Percentiles rank a stretch among this genome's conserved stretches.
phyloP scores from a whole-genome alignment of 2,113 vertebrate genomes.

The Paramormyrops kingsleyae region DNA sequence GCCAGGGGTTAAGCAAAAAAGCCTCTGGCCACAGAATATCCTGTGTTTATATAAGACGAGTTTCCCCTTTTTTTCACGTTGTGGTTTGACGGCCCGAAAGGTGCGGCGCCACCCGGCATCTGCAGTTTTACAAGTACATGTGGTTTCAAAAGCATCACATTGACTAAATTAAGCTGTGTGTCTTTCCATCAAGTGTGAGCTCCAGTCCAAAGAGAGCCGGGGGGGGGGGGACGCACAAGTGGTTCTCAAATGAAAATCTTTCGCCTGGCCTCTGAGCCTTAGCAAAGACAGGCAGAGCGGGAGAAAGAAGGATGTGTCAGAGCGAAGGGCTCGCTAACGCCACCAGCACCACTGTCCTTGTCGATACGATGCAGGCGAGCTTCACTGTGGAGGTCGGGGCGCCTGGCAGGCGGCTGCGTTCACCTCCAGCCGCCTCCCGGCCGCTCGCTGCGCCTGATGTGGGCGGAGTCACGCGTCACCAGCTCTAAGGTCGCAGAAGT shows the following conservation, averaged over 20 bases:
- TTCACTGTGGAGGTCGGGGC: neutral
- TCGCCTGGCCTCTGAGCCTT: neutral
- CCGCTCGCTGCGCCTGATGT: neutral
- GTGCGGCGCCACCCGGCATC: neutral
- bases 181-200: neutral
- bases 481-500: neutral
- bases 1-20: neutral
- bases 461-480: neutral
- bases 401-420: neutral
- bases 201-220: neutral
- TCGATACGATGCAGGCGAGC: neutral
- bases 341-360: neutral
- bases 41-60: neutral
- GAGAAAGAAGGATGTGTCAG: neutral
- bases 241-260: neutral
- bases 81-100: neutral
- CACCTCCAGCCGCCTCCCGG: neutral
- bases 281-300: neutral
- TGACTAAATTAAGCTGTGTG: slow-evolving; percentile 4
- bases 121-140: neutral
- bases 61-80: neutral
- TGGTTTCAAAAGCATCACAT: neutral
- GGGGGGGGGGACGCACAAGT: neutral
- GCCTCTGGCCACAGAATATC: neutral
- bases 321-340: neutral